phyloP scores from a whole-genome alignment of 2,888 invertebrate species.

The Dicycla oo region DNA sequence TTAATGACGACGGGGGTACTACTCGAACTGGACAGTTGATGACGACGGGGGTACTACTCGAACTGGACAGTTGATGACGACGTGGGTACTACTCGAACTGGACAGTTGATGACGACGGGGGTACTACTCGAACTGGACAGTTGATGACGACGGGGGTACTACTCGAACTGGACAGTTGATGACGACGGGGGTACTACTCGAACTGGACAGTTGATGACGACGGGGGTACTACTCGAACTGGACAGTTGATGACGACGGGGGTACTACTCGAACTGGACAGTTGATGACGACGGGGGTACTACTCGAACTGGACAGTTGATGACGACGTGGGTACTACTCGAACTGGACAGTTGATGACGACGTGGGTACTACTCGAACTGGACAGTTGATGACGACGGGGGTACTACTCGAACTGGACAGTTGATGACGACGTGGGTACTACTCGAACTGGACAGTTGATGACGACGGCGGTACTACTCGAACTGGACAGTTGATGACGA shows the following conservation, averaged over 20 bases:
- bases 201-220: background rate
- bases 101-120: too few relatives aligned
- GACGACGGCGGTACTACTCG: background rate
- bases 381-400: too few relatives aligned
- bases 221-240: background rate
- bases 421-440: background rate
- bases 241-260: too few relatives aligned
- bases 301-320: background rate
- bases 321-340: too few relatives aligned
- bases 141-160: background rate
- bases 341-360: too few relatives aligned
- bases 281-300: background rate
- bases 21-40: background rate
- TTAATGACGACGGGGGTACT: background rate
- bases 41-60: too few relatives aligned
- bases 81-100: background rate
- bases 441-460: background rate
- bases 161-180: background rate
- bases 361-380: background rate
- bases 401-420: too few relatives aligned
- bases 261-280: background rate
- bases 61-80: too few relatives aligned
- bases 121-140: background rate
- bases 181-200: background rate
- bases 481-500: background rate